Evolutionary conservation across 2,797 vertebrate genomes (phyloP).

Genomic region (Margarornis squamiger): DNA sequence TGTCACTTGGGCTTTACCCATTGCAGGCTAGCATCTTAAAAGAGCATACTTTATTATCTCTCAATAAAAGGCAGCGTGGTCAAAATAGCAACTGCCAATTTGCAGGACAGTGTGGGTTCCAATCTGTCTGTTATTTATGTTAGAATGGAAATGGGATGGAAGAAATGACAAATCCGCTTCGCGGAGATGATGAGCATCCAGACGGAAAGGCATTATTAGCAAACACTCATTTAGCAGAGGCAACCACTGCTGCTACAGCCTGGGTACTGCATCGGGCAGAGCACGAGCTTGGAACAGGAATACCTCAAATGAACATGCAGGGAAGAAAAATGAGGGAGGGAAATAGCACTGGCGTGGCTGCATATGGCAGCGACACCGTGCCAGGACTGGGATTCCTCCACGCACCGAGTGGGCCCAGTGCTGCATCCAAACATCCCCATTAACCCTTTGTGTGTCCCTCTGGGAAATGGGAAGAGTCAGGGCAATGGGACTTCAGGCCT

Average conservation of each 20-base stretch:
- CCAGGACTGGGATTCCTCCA: slow-evolving; percentile 39
- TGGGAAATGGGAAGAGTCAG: background rate
- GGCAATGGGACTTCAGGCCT: background rate
- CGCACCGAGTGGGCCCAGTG: background rate
- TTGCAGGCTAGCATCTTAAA: background rate
- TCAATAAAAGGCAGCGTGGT: slow-evolving; percentile 12
- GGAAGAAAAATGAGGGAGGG: background rate
- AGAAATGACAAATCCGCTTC: background rate
- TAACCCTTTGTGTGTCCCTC: background rate
- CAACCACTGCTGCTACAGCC: slow-evolving; percentile 10
- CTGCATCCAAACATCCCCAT: background rate
- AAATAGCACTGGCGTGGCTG: background rate
- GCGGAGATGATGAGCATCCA: background rate
- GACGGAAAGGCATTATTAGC: background rate
- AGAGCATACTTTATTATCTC: background rate
- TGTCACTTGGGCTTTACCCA: background rate
- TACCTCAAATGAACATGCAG: background rate
- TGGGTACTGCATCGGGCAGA: background rate
- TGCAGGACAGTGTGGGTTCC: slow-evolving; percentile 9
- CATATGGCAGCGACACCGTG: background rate
- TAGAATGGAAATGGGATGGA: background rate
- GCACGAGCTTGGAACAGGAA: background rate
- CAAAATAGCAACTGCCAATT: slow-evolving; percentile 24
- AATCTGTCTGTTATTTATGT: background rate
- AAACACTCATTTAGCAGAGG: slow-evolving; percentile 15